Base-by-base conservation (phyloP, 2,888 invertebrate species). In the Watsonalla cultraria region DNA sequence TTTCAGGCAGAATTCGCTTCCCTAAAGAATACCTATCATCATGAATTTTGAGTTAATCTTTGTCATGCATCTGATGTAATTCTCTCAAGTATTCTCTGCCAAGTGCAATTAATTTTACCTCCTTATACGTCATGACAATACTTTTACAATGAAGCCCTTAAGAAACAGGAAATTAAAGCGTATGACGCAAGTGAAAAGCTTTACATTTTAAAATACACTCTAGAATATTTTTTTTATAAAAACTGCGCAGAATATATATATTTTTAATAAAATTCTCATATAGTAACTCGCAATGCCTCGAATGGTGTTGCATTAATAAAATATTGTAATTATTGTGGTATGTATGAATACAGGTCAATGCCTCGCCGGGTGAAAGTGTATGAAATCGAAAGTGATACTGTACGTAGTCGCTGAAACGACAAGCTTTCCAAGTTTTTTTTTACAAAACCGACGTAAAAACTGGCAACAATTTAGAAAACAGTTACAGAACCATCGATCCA, bases 351-450 rank as follows among this genome's bases (percentile, higher is more conserved):
- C 46, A 49, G 74, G 80, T 81, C 80, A 76, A 66, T 75, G 80
- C 69, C 78, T 77, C 65, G 52, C 69, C 70, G 68, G 80, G 84
- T 79, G 86, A 86, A 86, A 86, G 86, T 71, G 62, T 54, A 75
- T 68, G 57, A 69, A 74, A 74, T 78, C 73, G 84, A 86, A 85
- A 86, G 84, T 84, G 69, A 64, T 58, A 70, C 66, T 65, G 56
- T 64, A 62, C 62, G 61, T 67, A 68, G 56, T 68, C 64, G 65
- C 62, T 62, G 64, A 66, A 72, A 64, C 59, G 62, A 35, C 48
- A 63, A 68, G 66, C 62, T 61, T 54, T 34, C 51, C 56, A 37
- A 34, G 51, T 59, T 62, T 57, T 56, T 59, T 62, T 57, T 56
- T 54, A 11, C 34, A 45, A 50, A 52, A 52, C 42, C 55, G 24